These are phyloP conservation scores for Ailurus styani DNA, from an alignment of 2,113 vertebrate species.

Conservation along the genomic window DNA sequence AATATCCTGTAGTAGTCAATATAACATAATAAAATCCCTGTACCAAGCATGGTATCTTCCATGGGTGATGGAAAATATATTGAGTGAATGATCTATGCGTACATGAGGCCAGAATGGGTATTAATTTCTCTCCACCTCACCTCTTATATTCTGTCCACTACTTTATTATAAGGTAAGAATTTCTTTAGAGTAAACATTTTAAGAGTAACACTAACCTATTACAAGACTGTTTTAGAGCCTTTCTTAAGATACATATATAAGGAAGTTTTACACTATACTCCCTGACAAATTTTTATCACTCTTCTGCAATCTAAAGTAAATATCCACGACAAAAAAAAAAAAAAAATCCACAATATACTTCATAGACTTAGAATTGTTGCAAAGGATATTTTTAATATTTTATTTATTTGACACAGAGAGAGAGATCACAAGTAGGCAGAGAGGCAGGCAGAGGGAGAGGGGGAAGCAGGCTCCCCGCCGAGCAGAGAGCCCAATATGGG, in stretches of 20 bases:
- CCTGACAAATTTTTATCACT: background rate
- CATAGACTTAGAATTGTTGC: constrained; percentile 16
- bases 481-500: no score
- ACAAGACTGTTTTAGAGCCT: background rate
- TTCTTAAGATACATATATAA: background rate
- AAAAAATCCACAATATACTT: no score
- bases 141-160: background rate
- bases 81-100: background rate
- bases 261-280: background rate
- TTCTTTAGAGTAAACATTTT: background rate
- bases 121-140: background rate
- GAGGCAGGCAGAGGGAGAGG: no score
- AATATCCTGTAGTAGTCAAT: background rate
- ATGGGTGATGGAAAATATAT: background rate
- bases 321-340: no score
- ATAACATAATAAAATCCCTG: background rate
- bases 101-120: background rate
- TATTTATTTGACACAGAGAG: no score
- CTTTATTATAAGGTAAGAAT: background rate
- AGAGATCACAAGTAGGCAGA: no score
- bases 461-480: no score
- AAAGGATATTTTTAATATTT: no score
- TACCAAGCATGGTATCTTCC: background rate
- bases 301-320: background rate
- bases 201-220: background rate